Evolutionary conservation across 1,140 invertebrate species (phyloP).

Genomic region (Musca domestica): DNA sequence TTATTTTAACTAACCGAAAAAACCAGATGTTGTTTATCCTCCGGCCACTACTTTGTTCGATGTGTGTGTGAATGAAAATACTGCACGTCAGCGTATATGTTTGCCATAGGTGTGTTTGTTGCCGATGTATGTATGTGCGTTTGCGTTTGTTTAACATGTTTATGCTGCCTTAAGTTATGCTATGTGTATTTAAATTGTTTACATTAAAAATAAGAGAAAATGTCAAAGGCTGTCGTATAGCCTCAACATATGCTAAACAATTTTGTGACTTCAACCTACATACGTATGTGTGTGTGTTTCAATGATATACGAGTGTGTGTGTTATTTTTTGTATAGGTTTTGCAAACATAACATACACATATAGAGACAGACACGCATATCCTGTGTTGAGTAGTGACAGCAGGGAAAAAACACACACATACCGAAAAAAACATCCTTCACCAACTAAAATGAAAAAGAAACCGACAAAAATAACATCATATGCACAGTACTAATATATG

Average conservation of each 20-base stretch:
- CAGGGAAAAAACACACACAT: no score
- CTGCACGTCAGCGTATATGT: background rate
- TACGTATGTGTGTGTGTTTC: background rate
- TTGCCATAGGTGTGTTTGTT: background rate
- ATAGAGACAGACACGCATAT: background rate
- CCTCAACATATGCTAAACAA: conserved; percentile 13
- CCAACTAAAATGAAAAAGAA: conserved; percentile 1
- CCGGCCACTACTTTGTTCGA: background rate
- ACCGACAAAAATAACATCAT: background rate
- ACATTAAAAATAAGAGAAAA: conserved; percentile 20
- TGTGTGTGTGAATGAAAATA: background rate
- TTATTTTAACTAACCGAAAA: conserved; percentile 16
- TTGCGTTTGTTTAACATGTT: background rate
- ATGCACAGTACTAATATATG: background rate
- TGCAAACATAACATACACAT: no score
- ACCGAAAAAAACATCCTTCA: no score
- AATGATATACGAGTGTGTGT: background rate
- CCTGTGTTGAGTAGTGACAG: background rate
- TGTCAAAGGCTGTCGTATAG: conserved; percentile 21
- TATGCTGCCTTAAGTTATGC: conserved; percentile 16
- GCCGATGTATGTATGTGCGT: background rate
- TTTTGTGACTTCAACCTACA: background rate
- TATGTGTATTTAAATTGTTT: conserved; percentile 18
- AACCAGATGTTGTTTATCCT: conserved; percentile 11
- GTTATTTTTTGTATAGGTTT: background rate